Base-by-base conservation (phyloP, 2,888 invertebrate genomes). In the Teleogryllus oceanicus region DNA sequence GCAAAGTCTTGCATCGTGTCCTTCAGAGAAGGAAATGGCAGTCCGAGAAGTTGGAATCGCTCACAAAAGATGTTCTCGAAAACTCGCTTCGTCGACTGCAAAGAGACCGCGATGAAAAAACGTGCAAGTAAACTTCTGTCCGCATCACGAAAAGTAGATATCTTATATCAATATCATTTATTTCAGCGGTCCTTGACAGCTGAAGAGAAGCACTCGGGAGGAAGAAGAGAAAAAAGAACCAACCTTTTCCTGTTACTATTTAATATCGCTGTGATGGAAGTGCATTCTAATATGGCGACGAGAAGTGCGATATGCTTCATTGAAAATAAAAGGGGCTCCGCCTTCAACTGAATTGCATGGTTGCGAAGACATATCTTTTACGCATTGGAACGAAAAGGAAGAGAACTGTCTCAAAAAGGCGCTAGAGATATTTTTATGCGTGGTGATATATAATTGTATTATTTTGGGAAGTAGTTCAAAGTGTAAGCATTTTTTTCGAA, bases 161-260 rank as follows among this genome's bases (percentile, higher is more conserved):
- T 62, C 62, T 62, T 62, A 62, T 18, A 62, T 62, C 62, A 62
- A 62, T 62, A 62, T 62, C 62, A 62, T 62, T 62, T 62, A 62
- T 62, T 62, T 62, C n/a, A 10, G n/a, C n/a, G n/a, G 62, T 62
- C 11, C 62, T n/a, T 62, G 62, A n/a, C 62, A 62, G 62, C 62
- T 18, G 62, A 62, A 62, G 62, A 62, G n/a, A 62, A 62, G 62
- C 13, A 62, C 13, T 13, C 16, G 13, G 11, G 13, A 62, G n/a
- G 62, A 62, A 62, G n/a, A 3, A 62, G n/a, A 62, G 62, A 62
- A 62, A n/a, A 62, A 62, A 62, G 62, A 62, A 62, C 13, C 62
- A 18, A 37, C 62, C 4, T 18, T 62, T 62, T 62, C n/a, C 62
- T 62, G 13, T 62, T 18, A 62, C 62, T 62, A 62, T 62, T 62